These are phyloP conservation scores for Idaea dimidiata DNA, from an alignment of 2,888 invertebrate species.

Conservation along the genomic window DNA sequence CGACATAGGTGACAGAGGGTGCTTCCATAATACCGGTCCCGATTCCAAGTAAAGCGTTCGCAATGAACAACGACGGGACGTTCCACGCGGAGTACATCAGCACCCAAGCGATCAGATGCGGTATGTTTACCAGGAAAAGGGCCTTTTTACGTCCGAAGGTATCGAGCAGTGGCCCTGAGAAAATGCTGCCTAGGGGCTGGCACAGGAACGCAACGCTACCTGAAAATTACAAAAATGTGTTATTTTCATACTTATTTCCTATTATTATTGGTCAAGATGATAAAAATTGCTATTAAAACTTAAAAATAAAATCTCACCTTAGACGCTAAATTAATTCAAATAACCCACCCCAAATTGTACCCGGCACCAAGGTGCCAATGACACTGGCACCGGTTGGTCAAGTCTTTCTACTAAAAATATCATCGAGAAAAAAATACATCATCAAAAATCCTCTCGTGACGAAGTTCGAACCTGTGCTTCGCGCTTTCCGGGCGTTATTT, in stretches of 20 bases:
- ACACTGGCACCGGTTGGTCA: too few relatives aligned
- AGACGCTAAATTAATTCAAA: too few relatives aligned
- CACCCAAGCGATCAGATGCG: constrained; percentile 80
- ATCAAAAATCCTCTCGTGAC: too few relatives aligned
- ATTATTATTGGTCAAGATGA: too few relatives aligned
- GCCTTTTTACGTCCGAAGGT: constrained; percentile 78
- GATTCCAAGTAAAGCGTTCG: constrained; percentile 76
- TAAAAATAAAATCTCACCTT: too few relatives aligned
- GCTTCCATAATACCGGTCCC: constrained; percentile 82
- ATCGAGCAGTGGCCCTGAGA: constrained; percentile 79
- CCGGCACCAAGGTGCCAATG: too few relatives aligned
- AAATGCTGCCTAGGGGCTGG: constrained; percentile 80
- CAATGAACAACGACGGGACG: constrained; percentile 70
- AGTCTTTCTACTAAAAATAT: too few relatives aligned
- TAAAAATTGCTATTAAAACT: too few relatives aligned
- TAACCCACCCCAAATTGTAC: too few relatives aligned
- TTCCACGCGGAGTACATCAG: constrained; percentile 76
- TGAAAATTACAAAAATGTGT: constrained; percentile 38
- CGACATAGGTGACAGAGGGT: constrained; percentile 82
- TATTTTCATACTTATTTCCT: not conserved
- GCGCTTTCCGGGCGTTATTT: too few relatives aligned
- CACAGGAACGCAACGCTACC: constrained; percentile 80
- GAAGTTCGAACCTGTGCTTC: too few relatives aligned
- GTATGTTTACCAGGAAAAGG: constrained; percentile 79
- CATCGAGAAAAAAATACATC: too few relatives aligned